Percentiles rank a stretch among this genome's conserved stretches.
These are phyloP conservation scores for Butorides virescens DNA, from an alignment of 2,113 vertebrate genomes.

Conservation along the genomic window DNA sequence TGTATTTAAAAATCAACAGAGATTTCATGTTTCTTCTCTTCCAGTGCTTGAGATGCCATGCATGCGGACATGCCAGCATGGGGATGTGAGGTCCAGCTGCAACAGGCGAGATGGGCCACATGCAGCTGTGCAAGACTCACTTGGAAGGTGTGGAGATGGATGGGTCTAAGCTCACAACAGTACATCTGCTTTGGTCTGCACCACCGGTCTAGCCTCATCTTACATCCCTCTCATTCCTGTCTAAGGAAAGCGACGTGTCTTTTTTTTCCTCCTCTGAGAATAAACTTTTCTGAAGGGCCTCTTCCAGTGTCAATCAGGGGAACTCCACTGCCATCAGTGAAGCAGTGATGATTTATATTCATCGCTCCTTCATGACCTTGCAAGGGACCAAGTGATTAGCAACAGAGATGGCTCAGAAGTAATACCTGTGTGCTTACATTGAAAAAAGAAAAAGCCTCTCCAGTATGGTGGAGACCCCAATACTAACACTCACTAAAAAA, in stretches of 20 bases:
- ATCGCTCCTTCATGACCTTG: not conserved
- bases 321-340: not conserved
- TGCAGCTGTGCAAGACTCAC: not conserved
- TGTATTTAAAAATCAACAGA: slow-evolving; percentile 32
- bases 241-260: accelerated
- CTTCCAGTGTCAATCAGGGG: not conserved
- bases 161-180: not conserved
- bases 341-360: not conserved
- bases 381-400: not conserved
- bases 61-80: accelerated
- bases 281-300: not conserved
- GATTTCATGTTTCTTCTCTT: not conserved
- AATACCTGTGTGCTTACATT: not conserved
- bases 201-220: not conserved
- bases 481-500: not conserved
- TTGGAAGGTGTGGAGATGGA: not conserved
- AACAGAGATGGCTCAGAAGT: not conserved
- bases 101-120: not conserved
- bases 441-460: not conserved
- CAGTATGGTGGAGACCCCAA: not conserved
- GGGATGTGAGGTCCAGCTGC: not conserved
- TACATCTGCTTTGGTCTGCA: not conserved
- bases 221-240: not conserved
- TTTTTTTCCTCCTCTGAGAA: not conserved
- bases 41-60: not conserved